Conservation (phyloP, 2,797 vertebrate genomes). For the Heliangelus exortis region DNA sequence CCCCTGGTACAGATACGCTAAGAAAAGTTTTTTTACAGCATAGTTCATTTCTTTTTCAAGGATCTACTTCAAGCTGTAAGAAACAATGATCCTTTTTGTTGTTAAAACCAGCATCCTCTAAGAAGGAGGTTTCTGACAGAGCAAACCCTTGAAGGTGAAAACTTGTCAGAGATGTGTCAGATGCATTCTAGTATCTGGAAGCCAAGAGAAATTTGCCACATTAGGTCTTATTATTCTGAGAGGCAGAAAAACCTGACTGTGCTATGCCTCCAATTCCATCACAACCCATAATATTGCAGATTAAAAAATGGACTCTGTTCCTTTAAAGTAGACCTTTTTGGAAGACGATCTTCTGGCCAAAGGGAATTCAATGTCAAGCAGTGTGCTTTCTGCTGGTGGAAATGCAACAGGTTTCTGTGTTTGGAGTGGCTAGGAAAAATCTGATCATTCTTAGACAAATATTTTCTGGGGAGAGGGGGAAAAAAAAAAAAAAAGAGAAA, state of each 20-base stretch:
- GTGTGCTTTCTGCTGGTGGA: not conserved
- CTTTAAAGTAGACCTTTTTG: not conserved
- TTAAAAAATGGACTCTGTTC: not conserved
- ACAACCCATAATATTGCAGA: not conserved
- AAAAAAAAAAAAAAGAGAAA: not conserved
- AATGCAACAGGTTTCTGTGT: conserved; percentile 34
- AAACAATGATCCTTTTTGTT: not conserved
- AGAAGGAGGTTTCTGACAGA: not conserved
- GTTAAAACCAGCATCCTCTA: not conserved
- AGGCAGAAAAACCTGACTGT: not conserved
- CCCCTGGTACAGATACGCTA: not conserved
- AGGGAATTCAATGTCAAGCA: not conserved
- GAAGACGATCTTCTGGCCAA: not conserved
- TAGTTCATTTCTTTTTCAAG: conserved; percentile 4
- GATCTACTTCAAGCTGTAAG: not conserved
- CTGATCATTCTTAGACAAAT: conserved; percentile 56
- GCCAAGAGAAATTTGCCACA: not conserved
- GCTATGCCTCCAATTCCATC: not conserved
- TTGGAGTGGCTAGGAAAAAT: conserved; percentile 15
- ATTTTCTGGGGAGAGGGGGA: conserved; percentile 26
- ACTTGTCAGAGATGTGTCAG: not conserved
- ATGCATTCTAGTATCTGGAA: not conserved
- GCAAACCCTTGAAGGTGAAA: not conserved
- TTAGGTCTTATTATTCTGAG: not conserved
- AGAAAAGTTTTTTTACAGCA: conserved; percentile 1